phyloP scores from a whole-genome alignment of 2,888 invertebrate species.

The Drosophila demipolita region DNA sequence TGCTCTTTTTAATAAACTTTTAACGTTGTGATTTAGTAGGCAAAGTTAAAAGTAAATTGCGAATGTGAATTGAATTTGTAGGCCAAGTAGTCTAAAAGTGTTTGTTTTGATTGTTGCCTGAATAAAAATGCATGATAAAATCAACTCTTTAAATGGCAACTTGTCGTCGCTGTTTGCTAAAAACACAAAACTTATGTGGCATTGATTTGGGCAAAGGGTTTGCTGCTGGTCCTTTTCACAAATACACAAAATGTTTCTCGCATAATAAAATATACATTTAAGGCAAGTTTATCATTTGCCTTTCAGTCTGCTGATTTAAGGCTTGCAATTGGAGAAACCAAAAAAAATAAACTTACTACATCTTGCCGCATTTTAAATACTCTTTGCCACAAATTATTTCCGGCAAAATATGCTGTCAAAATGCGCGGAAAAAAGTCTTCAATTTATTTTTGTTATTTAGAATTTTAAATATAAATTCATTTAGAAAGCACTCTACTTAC shows the following conservation, averaged over 20 bases:
- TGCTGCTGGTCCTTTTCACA: not conserved
- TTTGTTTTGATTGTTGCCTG: not conserved
- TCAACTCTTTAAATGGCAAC: not conserved
- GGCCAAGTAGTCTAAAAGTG: not conserved
- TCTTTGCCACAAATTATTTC: not conserved
- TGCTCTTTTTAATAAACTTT: conserved; percentile 1
- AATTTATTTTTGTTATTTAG: not conserved
- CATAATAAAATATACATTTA: not conserved
- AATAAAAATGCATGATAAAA: not conserved
- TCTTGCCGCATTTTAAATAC: not conserved
- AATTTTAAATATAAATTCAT: not conserved
- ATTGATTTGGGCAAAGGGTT: not conserved
- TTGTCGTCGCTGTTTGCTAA: not conserved
- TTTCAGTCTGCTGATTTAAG: conserved; percentile 6
- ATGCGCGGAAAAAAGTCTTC: not conserved
- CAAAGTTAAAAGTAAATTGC: conserved; percentile 4
- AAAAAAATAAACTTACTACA: not conserved
- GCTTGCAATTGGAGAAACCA: conserved; percentile 1
- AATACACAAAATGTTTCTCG: not conserved
- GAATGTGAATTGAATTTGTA: conserved; percentile 4
- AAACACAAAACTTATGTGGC: not conserved
- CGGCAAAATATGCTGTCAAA: not conserved
- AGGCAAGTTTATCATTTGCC: conserved; percentile 4
- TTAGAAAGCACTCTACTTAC: not conserved
- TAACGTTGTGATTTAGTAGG: conserved; percentile 12